These are phyloP conservation scores for Maconellicoccus hirsutus DNA, from an alignment of 1,140 invertebrate species.

Conservation along the genomic window DNA sequence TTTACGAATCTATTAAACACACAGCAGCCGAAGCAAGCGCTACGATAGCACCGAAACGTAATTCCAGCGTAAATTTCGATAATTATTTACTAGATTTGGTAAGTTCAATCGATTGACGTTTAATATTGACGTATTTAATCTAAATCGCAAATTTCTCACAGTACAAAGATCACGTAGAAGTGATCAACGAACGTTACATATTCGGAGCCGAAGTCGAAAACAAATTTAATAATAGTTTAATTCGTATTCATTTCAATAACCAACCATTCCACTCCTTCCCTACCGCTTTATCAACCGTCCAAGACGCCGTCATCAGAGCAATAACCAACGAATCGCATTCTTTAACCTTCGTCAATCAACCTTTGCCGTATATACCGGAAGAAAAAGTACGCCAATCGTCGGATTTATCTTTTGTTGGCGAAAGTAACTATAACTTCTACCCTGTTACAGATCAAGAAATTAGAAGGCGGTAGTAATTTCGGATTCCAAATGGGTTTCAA, in stretches of 20 bases:
- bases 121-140: background rate
- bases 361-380: conserved; percentile 44
- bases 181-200: conserved; percentile 35
- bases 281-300: conserved; percentile 46
- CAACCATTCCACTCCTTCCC: conserved; percentile 56
- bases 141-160: conserved; percentile 24
- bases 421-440: background rate
- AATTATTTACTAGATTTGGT: conserved; percentile 32
- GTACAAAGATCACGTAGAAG: conserved; percentile 29
- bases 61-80: conserved; percentile 36
- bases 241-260: conserved; percentile 44
- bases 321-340: conserved; percentile 32
- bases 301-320: conserved; percentile 46
- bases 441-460: conserved; percentile 36
- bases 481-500: conserved; percentile 52
- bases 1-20: background rate
- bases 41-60: conserved; percentile 11
- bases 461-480: conserved; percentile 41
- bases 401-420: too few relatives aligned
- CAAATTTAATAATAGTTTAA: conserved; percentile 35
- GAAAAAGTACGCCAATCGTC: conserved; percentile 32
- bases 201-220: conserved; percentile 37
- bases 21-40: background rate
- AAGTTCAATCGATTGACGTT: conserved; percentile 14
- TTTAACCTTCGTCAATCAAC: conserved; percentile 53